Evolutionary conservation across 1,140 invertebrate genomes (phyloP), one percentile per base, ranked within the genome.

Genomic region (Drosophila bocki): DNA sequence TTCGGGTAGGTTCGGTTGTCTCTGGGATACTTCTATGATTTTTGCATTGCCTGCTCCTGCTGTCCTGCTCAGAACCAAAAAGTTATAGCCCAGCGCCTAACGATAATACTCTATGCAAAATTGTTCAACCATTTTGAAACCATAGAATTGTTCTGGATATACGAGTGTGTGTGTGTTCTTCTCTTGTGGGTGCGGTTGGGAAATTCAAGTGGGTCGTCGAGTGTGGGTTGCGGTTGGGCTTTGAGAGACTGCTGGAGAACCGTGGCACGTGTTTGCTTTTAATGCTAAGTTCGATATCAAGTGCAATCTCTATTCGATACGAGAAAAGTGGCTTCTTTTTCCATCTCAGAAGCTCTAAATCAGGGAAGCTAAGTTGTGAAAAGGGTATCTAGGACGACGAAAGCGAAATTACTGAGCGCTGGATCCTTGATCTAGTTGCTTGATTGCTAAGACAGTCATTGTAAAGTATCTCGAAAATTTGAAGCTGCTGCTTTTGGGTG

Each of bases 71-170:
- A 57, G 76, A 88, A 86, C 76, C 54, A 42, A 83, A 78, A 70
- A 80, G 70, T 58, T 58, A 72, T 79, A 81, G 80, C 75, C 53
- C 74, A 87, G 84, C 76, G 67, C 50, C 61, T 63, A 78, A 80
- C 78, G 77, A 78, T 81, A 77, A 60, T 61, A 65, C 70, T 75
- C 71, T 82, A 80, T 78, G 75, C 80, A 48, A 77, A 82, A 87
- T 81, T 84, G 78, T 82, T 90, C 85, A 90, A 90, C 85, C 85
- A 79, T 90, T 80, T 90, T 90, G 85, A 90, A 90, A 90, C 85
- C 85, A 90, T 90, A 90, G 86, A 88, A 90, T 90, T 85, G 45
- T 71, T 85, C 58, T 67, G 80, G 82, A 81, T 74, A 68, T 72
- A 60, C 60, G 57, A 71, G 58, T 75, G 70, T 26, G 26, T 26